Evolutionary conservation across 2,888 invertebrate species (phyloP), one percentile per base, ranked within the genome.

Genomic region (Pharmacophagus antenor): DNA sequence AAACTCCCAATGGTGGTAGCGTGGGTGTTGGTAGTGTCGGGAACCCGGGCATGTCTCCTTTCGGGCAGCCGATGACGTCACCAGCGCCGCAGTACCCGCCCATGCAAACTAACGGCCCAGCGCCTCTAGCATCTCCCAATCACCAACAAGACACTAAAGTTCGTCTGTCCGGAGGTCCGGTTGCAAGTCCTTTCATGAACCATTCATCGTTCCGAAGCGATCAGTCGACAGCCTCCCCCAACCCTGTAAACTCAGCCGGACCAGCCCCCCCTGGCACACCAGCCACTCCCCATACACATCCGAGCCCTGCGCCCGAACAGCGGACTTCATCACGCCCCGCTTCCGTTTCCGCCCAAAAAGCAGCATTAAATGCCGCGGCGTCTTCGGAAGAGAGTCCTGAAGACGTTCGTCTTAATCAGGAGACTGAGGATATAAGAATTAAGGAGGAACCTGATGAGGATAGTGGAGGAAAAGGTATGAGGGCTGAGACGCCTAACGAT

Each of bases 11-110:
- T 74, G 91, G 92, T 46, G 91, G 91, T 31, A 63, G 91, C n/a
- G 88, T 89, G 31, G 85, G 91, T 62, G 74, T 82, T 57, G 80
- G 82, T 51, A 79, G 92, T 60, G 89, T 90, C 52, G 87, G 92
- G 66, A 93, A 93, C 79, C 92, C 94, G 17, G 94, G 94, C 63
- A 91, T 95, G 73, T 95, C 95, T 42, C 95, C 96, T 18, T 96
- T 95, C 78, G 93, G 92, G 0, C 91, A 92, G 71, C 91, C 92
- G 60, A 92, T 93, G 83, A 91, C 92, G 74, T 92, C 93, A 27
- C 92, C 93, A 58, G 91, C 92, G 69, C 91, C 91, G 41, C 88
- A 90, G 77, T 92, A 90, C 83, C 88, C 81, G 70, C 82, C 81
- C 73, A 91, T 91, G 85, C 92, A 92, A 69, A 91, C 92, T 56